Percentiles rank a stretch among this genome's conserved stretches.
phyloP scores from a whole-genome alignment of 2,797 vertebrate genomes.

The Semotilus atromaculatus region DNA sequence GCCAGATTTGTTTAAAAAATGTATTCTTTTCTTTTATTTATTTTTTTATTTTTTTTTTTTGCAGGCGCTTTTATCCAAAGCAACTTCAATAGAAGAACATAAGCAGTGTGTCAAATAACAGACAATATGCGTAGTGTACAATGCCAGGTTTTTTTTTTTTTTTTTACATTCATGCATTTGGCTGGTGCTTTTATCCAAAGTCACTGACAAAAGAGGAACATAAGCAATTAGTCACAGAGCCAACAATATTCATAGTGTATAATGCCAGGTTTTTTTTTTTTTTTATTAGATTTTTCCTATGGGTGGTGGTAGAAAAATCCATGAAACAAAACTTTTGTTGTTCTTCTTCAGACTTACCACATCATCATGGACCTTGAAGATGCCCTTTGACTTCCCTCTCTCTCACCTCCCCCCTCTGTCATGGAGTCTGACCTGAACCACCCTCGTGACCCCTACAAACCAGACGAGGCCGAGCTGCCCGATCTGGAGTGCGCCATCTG shows the following conservation, averaged over 20 bases:
- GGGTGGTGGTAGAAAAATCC: not conserved
- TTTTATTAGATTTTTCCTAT: not conserved
- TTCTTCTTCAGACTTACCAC: not conserved
- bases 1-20: too few relatives aligned
- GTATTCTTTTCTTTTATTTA: too few relatives aligned
- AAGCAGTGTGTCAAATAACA: too few relatives aligned
- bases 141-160: not conserved
- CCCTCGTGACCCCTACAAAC: not conserved
- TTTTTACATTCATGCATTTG: not conserved
- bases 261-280: not conserved
- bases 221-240: not conserved
- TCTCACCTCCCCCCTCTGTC: not conserved
- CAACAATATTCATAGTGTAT: not conserved
- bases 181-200: not conserved
- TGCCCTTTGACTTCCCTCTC: slow-evolving; percentile 1
- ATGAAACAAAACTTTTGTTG: slow-evolving; percentile 8
- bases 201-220: not conserved
- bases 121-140: not conserved
- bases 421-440: slow-evolving; percentile 47
- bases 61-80: too few relatives aligned
- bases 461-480: slow-evolving; percentile 36
- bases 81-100: too few relatives aligned
- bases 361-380: slow-evolving; percentile 12
- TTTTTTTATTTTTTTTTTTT: too few relatives aligned
- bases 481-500: slow-evolving; percentile 84